These are phyloP conservation scores for Octopus bimaculoides DNA, from an alignment of 1,140 invertebrate species.

Conservation along the genomic window DNA sequence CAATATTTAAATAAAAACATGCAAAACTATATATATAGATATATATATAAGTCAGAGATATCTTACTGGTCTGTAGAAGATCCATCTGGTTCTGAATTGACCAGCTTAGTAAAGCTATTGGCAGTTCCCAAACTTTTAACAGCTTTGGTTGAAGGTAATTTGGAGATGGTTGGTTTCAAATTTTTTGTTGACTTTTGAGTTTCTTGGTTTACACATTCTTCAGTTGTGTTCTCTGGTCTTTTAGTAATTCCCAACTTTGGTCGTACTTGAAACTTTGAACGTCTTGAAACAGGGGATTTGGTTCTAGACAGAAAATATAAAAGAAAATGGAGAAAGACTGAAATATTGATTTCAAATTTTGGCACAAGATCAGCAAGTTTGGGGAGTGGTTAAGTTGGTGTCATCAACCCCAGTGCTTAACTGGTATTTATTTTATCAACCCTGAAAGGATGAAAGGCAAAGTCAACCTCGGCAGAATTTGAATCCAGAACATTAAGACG, in stretches of 20 bases:
- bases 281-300: neutral
- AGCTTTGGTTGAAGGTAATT: neutral
- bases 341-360: too few relatives aligned
- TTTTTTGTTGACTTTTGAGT: neutral
- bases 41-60: neutral
- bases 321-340: too few relatives aligned
- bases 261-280: slow-evolving; percentile 14
- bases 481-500: too few relatives aligned
- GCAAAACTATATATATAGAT: too few relatives aligned
- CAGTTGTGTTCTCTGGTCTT: slow-evolving; percentile 1
- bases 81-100: slow-evolving; percentile 9
- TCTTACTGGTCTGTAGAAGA: slow-evolving; percentile 9
- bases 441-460: too few relatives aligned
- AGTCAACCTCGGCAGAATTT: too few relatives aligned
- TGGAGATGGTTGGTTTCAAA: neutral
- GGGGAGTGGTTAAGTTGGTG: too few relatives aligned
- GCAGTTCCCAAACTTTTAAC: neutral
- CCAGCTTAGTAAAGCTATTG: slow-evolving; percentile 1
- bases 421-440: too few relatives aligned
- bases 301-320: too few relatives aligned
- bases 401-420: too few relatives aligned
- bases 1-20: too few relatives aligned
- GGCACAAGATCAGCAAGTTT: too few relatives aligned
- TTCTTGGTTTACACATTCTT: neutral
- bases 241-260: slow-evolving; percentile 12